phyloP scores from a whole-genome alignment of 2,888 invertebrate species.

The Eudemis profundana region DNA sequence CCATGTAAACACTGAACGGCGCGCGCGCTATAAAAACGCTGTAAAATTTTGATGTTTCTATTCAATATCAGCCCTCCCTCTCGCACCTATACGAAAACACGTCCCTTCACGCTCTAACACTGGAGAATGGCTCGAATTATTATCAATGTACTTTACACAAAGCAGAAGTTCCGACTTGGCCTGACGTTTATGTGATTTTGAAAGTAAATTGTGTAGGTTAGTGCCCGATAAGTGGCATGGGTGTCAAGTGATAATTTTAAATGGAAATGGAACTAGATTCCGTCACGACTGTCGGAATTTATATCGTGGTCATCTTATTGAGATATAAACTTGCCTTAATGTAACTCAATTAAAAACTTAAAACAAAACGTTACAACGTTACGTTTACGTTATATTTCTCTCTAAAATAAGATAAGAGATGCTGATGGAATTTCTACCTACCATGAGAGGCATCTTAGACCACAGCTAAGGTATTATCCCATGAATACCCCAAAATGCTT shows the following conservation, averaged over 20 bases:
- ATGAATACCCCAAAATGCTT: too few species aligned
- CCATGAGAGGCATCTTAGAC: too few species aligned
- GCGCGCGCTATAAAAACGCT: constrained; percentile 82
- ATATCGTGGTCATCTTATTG: constrained; percentile 26
- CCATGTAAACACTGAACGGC: constrained; percentile 77
- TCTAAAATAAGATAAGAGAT: too few species aligned
- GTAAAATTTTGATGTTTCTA: constrained; percentile 86
- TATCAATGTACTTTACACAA: constrained; percentile 85
- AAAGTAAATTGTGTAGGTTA: constrained; percentile 82
- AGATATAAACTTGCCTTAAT: constrained; percentile 13
- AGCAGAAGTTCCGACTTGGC: constrained; percentile 77
- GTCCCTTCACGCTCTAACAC: constrained; percentile 57
- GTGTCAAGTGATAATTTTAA: constrained; percentile 82
- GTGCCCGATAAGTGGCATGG: constrained; percentile 75
- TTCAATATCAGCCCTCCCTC: constrained; percentile 66
- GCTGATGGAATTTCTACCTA: too few species aligned
- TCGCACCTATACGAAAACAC: constrained; percentile 51
- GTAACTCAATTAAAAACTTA: neutral
- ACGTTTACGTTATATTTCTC: too few species aligned
- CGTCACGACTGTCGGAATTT: constrained; percentile 53
- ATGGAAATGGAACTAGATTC: constrained; percentile 73
- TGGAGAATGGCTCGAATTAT: constrained; percentile 80
- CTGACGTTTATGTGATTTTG: constrained; percentile 83
- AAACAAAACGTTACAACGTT: too few species aligned
- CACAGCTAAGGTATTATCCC: too few species aligned